Evolutionary conservation across 2,888 invertebrate genomes (phyloP).

Genomic region (Phaonia tiefii): DNA sequence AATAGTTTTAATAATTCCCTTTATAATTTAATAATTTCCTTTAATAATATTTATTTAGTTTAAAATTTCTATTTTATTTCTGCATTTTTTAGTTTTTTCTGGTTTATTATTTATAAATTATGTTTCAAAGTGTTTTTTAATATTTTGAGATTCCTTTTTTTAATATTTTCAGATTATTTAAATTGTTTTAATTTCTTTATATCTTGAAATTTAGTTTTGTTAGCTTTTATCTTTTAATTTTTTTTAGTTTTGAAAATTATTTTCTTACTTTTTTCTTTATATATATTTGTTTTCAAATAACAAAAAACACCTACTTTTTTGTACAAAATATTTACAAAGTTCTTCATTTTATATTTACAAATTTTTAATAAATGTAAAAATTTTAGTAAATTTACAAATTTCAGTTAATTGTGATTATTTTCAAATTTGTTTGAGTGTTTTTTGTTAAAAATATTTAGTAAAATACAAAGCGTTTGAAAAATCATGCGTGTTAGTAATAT

Average conservation of each 20-base stretch:
- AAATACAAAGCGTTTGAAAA: neutral
- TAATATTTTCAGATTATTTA: too few relatives aligned
- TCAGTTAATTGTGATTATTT: slow-evolving; percentile 9
- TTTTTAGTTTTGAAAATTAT: neutral
- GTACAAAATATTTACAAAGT: neutral
- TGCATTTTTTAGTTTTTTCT: too few relatives aligned
- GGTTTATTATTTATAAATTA: too few relatives aligned
- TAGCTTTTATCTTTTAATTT: too few relatives aligned
- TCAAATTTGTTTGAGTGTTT: slow-evolving; percentile 10
- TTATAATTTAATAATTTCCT: too few relatives aligned
- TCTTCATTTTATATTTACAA: neutral
- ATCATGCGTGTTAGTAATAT: slow-evolving; percentile 19
- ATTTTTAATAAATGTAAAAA: slow-evolving; percentile 33
- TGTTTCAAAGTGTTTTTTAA: too few relatives aligned
- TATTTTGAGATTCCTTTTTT: too few relatives aligned
- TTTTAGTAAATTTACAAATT: slow-evolving; percentile 34
- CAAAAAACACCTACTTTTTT: neutral
- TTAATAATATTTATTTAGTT: too few relatives aligned
- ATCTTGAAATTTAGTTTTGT: too few relatives aligned
- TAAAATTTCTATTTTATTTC: too few relatives aligned
- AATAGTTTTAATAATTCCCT: too few relatives aligned
- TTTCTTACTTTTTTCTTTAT: neutral
- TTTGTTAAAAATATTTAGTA: slow-evolving; percentile 33
- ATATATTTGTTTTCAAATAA: neutral
- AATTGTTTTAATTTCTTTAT: too few relatives aligned